Conservation (phyloP, 2,113 vertebrate genomes). For the Aphyosemion australe region DNA sequence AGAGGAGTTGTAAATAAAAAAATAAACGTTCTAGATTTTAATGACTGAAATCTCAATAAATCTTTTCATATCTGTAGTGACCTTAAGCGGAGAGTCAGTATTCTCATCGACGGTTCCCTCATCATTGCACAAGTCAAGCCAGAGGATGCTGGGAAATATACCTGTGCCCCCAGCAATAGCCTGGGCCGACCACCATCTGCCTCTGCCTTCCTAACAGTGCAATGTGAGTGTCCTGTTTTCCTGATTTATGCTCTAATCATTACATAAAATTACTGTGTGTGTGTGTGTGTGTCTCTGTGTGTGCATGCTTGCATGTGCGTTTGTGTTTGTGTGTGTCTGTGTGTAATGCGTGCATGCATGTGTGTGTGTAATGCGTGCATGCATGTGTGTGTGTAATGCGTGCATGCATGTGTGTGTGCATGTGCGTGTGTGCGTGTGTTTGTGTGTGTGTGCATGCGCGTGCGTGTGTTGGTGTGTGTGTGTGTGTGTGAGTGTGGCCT, state of each 20-base stretch:
- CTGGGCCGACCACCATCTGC: conserved; percentile 93
- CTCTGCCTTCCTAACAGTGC: conserved; percentile 93
- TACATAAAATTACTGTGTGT: too few species aligned
- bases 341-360: too few species aligned
- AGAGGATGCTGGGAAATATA: conserved; percentile 95
- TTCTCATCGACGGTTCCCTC: conserved; percentile 94
- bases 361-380: too few species aligned
- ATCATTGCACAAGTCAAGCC: conserved; percentile 97
- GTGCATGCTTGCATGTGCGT: too few species aligned
- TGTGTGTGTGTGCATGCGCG: too few species aligned
- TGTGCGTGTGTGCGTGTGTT: background rate
- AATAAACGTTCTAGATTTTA: background rate
- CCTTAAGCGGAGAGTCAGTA: conserved; percentile 94
- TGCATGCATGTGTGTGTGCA: too few species aligned
- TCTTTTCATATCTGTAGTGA: conserved; percentile 76
- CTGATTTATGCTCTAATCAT: too few species aligned
- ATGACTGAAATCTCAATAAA: background rate
- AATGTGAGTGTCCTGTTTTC: conserved; percentile 85
- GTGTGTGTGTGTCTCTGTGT: too few species aligned
- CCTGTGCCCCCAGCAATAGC: conserved; percentile 97
- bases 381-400: too few species aligned
- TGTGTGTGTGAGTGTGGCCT: background rate
- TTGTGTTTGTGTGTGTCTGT: too few species aligned
- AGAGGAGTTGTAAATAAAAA: too few species aligned
- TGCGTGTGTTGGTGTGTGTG: too few species aligned